A percentile compares a stretch with the other conserved stretches of the same genome.
These are phyloP conservation scores for Meriones unguiculatus DNA, from an alignment of 2,113 vertebrate genomes.

Conservation along the genomic window DNA sequence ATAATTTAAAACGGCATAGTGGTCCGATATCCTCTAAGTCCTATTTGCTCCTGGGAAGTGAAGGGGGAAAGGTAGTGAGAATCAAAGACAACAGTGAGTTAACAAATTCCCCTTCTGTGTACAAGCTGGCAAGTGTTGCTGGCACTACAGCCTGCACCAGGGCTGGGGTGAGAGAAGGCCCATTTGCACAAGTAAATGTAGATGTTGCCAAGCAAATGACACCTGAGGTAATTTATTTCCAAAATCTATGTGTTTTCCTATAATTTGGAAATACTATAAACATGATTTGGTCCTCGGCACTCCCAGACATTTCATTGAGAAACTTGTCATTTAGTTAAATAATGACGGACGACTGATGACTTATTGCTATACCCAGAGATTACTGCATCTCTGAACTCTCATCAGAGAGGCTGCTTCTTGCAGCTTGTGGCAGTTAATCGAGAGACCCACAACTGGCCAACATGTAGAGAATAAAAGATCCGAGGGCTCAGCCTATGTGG, in stretches of 20 bases:
- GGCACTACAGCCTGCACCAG: not conserved
- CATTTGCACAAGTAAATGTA: not conserved
- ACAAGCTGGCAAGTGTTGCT: not conserved
- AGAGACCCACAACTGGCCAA: not conserved
- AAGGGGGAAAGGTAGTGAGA: not conserved
- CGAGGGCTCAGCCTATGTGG: not conserved
- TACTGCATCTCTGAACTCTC: not conserved
- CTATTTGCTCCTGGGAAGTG: not conserved
- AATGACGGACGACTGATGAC: too few species aligned
- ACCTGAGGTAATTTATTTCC: not conserved
- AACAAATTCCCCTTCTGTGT: not conserved
- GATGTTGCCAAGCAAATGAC: not conserved
- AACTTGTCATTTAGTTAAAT: not conserved
- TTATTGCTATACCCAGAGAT: not conserved
- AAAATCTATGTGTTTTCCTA: not conserved
- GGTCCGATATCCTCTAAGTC: not conserved
- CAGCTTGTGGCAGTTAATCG: too few species aligned
- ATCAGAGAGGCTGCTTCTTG: not conserved
- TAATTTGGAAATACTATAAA: not conserved
- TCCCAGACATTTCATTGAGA: not conserved
- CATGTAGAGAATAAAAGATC: not conserved
- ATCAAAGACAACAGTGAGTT: not conserved
- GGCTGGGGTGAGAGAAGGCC: not conserved
- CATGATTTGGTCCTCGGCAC: not conserved
- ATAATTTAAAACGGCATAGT: not conserved